Evolutionary conservation across 1,140 invertebrate species (phyloP), one percentile per base, ranked within the genome.

Genomic region (Neoseiulus cucumeris): DNA sequence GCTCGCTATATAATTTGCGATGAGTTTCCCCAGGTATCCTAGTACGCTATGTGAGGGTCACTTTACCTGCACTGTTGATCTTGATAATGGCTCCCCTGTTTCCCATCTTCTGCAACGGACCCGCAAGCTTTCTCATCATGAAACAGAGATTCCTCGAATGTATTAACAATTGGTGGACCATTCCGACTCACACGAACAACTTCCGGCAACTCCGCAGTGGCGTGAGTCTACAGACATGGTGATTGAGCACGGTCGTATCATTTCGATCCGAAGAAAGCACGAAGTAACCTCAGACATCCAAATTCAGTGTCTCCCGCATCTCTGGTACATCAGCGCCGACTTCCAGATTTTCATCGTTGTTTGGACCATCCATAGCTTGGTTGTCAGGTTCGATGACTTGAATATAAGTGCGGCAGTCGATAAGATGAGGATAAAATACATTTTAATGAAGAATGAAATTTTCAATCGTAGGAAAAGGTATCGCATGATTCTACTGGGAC

Each of bases 291-390:
- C n/a, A n/a, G n/a, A n/a, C n/a, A n/a, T n/a, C n/a, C n/a, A n/a
- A n/a, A n/a, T n/a, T 14, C 51, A 59, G 51, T 59, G 51, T 25
- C 51, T 59, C 1, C 51, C 51, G 1, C 51, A 59, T 25, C 22
- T 59, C 14, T 59, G 51, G 51, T 59, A 59, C 22, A 59, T 59
- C 22, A 59, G 51, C 51, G 51, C 51, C 14, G 51, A 59, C 22
- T 33, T 59, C 14, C 51, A 59, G 22, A 25, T 59, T 20, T 59
- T 59, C 33, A 33, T 59, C 25, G 33, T 59, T 20, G 51, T 59
- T 6, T 59, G 51, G 51, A 25, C 51, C 17, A 17, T 59, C 12
- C 51, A 59, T 59, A 17, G 25, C 22, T 33, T 59, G 14, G 33
- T 59, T 59, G 51, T 25, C 14, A 59, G 51, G 51, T 59, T 29